Percentiles rank a stretch among this genome's conserved stretches.
These are phyloP conservation scores for Drosophila emarginata DNA, from an alignment of 2,888 invertebrate genomes.

Conservation along the genomic window DNA sequence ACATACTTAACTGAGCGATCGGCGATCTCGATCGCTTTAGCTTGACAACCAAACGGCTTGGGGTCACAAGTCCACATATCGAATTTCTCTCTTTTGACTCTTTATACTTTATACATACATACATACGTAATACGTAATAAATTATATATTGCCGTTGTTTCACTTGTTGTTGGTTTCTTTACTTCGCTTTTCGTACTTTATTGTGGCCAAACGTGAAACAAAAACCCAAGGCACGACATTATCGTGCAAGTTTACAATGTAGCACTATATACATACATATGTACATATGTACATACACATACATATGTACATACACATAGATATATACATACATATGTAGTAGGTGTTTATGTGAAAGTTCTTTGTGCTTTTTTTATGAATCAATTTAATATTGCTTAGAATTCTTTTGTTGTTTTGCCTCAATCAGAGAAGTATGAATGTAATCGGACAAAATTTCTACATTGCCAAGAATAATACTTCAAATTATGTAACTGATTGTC, in stretches of 20 bases:
- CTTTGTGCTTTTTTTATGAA: constrained; percentile 36
- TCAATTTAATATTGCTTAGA: constrained; percentile 30
- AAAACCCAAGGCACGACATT: too few relatives aligned
- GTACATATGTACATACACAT: constrained; percentile 35
- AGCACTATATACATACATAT: constrained; percentile 6
- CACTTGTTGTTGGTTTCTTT: constrained; percentile 19
- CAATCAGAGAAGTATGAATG: neutral
- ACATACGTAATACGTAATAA: constrained; percentile 59
- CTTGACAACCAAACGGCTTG: constrained; percentile 55
- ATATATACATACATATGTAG: constrained; percentile 9
- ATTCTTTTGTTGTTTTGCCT: constrained; percentile 20
- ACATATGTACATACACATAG: neutral
- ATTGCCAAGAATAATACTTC: neutral
- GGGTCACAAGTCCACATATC: constrained; percentile 71
- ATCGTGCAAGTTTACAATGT: too few relatives aligned
- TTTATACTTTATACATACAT: constrained; percentile 27
- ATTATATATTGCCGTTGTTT: constrained; percentile 23
- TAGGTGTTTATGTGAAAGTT: constrained; percentile 17
- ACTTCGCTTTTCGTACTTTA: constrained; percentile 23
- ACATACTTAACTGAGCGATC: constrained; percentile 32
- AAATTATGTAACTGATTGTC: neutral
- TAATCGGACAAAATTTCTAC: neutral
- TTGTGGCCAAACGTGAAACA: constrained; percentile 39
- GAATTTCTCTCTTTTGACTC: constrained; percentile 37
- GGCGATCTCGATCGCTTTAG: constrained; percentile 26